Evolutionary conservation across 2,888 invertebrate genomes (phyloP).

Genomic region (Yponomeuta malinellus): DNA sequence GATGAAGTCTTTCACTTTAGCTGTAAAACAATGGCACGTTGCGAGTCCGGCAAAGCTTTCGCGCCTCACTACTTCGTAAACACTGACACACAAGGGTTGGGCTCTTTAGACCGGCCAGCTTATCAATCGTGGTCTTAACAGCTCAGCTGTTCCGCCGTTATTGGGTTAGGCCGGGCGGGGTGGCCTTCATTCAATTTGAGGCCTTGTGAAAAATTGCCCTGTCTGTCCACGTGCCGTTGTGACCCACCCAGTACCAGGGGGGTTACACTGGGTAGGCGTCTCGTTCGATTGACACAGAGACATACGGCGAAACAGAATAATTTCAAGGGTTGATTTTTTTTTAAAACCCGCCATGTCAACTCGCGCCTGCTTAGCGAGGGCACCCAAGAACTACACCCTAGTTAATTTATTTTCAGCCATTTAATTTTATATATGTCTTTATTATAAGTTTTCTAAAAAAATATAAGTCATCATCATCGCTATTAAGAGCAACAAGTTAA

Average conservation of each 20-base stretch:
- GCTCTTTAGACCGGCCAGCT: not conserved
- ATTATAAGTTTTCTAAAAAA: no score
- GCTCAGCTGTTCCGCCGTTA: slow-evolving; percentile 18
- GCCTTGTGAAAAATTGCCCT: slow-evolving; percentile 14
- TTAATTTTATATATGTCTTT: no score
- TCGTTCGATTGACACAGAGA: not conserved
- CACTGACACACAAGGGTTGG: not conserved
- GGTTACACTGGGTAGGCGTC: not conserved
- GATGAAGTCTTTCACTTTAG: no score
- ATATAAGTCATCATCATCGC: no score
- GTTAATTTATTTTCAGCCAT: no score
- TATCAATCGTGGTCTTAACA: slow-evolving; percentile 17
- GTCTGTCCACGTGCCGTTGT: slow-evolving; percentile 4
- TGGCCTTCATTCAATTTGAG: slow-evolving; percentile 15
- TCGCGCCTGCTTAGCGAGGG: no score
- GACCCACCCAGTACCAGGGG: not conserved
- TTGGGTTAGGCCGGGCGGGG: slow-evolving; percentile 16
- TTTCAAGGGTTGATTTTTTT: no score
- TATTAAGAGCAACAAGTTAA: no score
- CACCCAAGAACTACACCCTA: no score
- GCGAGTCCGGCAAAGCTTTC: not conserved
- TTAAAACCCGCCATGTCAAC: no score
- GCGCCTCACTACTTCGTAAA: not conserved
- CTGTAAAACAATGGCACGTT: not conserved
- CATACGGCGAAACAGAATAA: not conserved